Percentiles rank a stretch among this genome's conserved stretches.
Evolutionary conservation across 2,113 vertebrate species (phyloP).

Genomic region (Paramisgurnus dabryanus): DNA sequence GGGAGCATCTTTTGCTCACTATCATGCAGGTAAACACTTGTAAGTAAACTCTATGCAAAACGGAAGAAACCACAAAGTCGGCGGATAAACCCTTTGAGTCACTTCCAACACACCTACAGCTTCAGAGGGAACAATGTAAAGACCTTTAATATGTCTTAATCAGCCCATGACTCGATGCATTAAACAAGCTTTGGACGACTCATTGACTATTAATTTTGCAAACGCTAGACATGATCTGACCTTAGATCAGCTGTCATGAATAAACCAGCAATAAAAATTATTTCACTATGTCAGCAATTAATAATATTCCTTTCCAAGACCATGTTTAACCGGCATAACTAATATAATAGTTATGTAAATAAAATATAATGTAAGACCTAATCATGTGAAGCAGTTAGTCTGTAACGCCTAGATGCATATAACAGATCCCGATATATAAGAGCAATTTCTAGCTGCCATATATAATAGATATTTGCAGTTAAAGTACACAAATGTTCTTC

Average conservation of each 20-base stretch:
- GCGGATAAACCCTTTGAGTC: conserved; percentile 4
- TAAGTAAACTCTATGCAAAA: background rate
- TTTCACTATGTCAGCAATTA: conserved; percentile 4
- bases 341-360: background rate
- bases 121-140: conserved; percentile 21
- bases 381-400: background rate
- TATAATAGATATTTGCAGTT: conserved; percentile 47
- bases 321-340: conserved; percentile 20
- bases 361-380: background rate
- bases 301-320: conserved; percentile 11
- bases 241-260: conserved; percentile 6
- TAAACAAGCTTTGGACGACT: conserved; percentile 13
- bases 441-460: conserved; percentile 32
- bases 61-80: background rate
- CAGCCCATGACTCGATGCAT: conserved; percentile 26
- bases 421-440: no score
- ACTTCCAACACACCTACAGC: conserved; percentile 24
- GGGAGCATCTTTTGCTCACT: background rate
- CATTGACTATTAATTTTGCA: background rate
- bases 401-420: no score
- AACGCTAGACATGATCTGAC: conserved; percentile 9
- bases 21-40: background rate
- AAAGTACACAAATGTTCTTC: conserved; percentile 43
- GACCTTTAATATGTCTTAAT: conserved; percentile 12
- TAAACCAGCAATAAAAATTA: background rate